Base-by-base conservation (phyloP, 1,140 invertebrate species). In the Araneus ventricosus region DNA sequence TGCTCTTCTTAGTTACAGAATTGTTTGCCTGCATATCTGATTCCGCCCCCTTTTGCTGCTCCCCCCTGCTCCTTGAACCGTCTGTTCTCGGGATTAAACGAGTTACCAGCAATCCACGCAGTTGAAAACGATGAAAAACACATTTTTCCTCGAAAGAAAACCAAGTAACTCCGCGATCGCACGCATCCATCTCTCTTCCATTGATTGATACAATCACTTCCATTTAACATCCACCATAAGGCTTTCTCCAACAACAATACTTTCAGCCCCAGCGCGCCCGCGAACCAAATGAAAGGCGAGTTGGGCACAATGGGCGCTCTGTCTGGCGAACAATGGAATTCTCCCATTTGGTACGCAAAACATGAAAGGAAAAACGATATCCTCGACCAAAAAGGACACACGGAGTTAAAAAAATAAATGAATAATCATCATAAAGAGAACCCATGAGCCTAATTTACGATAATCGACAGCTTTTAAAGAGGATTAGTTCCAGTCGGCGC, bases 401-500 rank as follows among this genome's bases (percentile, higher is more conserved):
- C 70, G 70, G 14, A 63, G n/a, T 34, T 20, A 22, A 22, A 75
- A 75, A 70, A 75, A 30, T 34, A 34, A 75, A 75, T 75, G 30
- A 34, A 75, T n/a, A 63, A 63, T 63, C 45, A 52, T 52, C 45
- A 52, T 52, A 52, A 52, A 52, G 45, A 52, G 34, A 75, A 6
- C 70, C 70, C 82, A 52, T 52, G n/a, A 84, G 82, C 82, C 82
- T 84, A 84, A 84, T 84, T 84, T 84, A 84, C 82, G 82, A 84
- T 84, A 84, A 84, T 84, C 82, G 82, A 84, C 82, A 84, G 82
- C 82, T 84, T 84, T 84, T 84, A 84, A 75, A 84, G 82, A 10
- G 82, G 82, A 84, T 84, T 84, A 84, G 82, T 84, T 84, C 41
- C 82, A 45, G 82, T 27, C 82, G 39, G 41, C 45, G 82, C 41